Conservation (phyloP, 2,888 invertebrate genomes). For the Conomelus anceps region DNA sequence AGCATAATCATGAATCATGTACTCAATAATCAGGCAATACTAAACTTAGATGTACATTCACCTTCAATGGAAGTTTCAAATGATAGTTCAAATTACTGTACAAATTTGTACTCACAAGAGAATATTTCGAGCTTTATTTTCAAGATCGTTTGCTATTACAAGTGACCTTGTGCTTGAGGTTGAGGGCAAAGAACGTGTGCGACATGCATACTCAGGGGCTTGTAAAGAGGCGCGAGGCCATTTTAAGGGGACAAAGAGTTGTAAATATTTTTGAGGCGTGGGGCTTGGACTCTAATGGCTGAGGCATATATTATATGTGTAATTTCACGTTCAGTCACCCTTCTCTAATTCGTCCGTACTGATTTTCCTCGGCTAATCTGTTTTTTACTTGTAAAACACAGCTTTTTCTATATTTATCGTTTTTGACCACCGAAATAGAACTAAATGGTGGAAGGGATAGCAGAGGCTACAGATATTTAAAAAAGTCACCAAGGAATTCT, state of each 20-base stretch:
- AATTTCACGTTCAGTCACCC: constrained; percentile 13
- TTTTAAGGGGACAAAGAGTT: constrained; percentile 21
- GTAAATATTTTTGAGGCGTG: constrained; percentile 24
- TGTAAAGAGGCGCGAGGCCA: not conserved
- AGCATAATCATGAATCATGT: no score
- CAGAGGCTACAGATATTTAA: no score
- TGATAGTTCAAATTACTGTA: no score
- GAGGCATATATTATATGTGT: constrained; percentile 27
- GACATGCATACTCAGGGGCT: not conserved
- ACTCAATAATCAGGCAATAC: no score
- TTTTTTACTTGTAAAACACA: not conserved
- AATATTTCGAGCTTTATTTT: not conserved
- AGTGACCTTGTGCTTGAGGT: not conserved
- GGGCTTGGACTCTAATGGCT: constrained; percentile 26
- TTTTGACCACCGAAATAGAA: not conserved
- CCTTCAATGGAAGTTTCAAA: no score
- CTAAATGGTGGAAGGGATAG: not conserved
- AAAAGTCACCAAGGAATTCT: not conserved
- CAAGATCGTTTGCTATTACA: not conserved
- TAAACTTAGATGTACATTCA: no score
- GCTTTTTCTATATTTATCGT: not conserved
- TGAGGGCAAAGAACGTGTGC: not conserved
- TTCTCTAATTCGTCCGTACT: not conserved
- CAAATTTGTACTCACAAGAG: no score
- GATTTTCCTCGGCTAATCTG: not conserved